phyloP scores from a whole-genome alignment of 2,888 invertebrate genomes.

The Morpho helenor region DNA sequence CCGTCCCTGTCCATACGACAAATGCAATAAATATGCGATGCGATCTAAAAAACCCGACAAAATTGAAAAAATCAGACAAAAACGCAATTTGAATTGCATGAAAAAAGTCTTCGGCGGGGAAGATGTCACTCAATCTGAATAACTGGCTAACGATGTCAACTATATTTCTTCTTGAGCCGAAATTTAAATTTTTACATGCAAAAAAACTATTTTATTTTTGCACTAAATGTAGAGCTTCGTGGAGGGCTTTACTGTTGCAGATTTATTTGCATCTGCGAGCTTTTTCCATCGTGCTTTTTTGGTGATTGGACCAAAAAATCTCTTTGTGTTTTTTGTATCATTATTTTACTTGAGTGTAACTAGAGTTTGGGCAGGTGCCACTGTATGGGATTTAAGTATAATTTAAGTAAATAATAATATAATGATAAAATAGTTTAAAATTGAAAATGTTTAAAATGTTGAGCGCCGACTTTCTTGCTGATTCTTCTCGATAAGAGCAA shows the following conservation, averaged over 20 bases:
- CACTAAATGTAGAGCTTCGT: conserved; percentile 34
- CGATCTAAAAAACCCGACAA: conserved; percentile 59
- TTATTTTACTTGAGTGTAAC: conserved; percentile 47
- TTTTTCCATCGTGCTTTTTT: conserved; percentile 61
- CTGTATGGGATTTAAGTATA: conserved; percentile 2
- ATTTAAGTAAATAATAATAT: background rate
- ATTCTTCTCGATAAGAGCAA: too few species aligned
- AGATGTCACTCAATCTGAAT: conserved; percentile 61
- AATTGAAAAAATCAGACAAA: conserved; percentile 46
- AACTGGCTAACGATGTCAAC: conserved; percentile 63
- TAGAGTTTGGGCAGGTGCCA: conserved; percentile 38
- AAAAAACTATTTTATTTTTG: conserved; percentile 13
- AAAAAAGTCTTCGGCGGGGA: conserved; percentile 37
- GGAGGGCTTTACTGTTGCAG: conserved; percentile 64
- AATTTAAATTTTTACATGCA: conserved; percentile 60
- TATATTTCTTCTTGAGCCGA: conserved; percentile 58
- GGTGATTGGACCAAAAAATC: conserved; percentile 57
- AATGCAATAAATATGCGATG: conserved; percentile 60
- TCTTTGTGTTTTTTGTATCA: conserved; percentile 35
- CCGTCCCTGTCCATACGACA: conserved; percentile 50
- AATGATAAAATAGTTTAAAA: too few species aligned
- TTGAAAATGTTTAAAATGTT: too few species aligned
- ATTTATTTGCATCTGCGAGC: conserved; percentile 64
- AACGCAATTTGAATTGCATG: conserved; percentile 50
- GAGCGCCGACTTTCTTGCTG: too few species aligned